Evolutionary conservation across 1,140 invertebrate genomes (phyloP).

Genomic region (Conopomorpha cramerella): DNA sequence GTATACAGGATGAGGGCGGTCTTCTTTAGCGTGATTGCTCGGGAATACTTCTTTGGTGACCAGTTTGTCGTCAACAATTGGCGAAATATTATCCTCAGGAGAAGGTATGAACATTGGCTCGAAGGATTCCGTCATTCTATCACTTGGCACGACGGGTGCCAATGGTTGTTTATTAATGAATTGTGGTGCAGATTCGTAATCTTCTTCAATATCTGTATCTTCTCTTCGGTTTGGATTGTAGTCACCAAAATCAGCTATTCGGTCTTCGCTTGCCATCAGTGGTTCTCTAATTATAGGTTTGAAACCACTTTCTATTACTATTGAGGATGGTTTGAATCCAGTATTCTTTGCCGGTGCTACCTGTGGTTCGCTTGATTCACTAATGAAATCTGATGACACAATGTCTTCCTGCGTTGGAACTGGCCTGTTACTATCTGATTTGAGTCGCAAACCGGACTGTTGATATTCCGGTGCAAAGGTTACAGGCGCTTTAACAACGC

Average conservation of each 20-base stretch:
- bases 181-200: constrained; percentile 41
- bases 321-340: constrained; percentile 78
- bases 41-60: constrained; percentile 47
- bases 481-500: constrained; percentile 13
- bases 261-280: constrained; percentile 56
- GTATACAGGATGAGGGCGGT: constrained; percentile 49
- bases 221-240: constrained; percentile 52
- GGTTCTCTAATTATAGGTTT: constrained; percentile 75
- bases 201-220: constrained; percentile 55
- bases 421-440: constrained; percentile 7
- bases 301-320: constrained; percentile 82
- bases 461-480: constrained; percentile 13
- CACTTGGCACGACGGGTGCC: constrained; percentile 36
- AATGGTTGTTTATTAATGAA: constrained; percentile 43
- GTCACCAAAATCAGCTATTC: constrained; percentile 51
- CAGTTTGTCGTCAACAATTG: constrained; percentile 44
- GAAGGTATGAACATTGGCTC: constrained; percentile 78
- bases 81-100: constrained; percentile 59
- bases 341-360: constrained; percentile 65
- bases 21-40: constrained; percentile 44
- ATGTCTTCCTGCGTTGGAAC: constrained; percentile 23
- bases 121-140: constrained; percentile 64
- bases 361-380: constrained; percentile 37
- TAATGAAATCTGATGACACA: constrained; percentile 59
- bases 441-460: constrained; percentile 15